Base-by-base conservation (phyloP, 2,797 vertebrate species). In the Sebastes minor region DNA sequence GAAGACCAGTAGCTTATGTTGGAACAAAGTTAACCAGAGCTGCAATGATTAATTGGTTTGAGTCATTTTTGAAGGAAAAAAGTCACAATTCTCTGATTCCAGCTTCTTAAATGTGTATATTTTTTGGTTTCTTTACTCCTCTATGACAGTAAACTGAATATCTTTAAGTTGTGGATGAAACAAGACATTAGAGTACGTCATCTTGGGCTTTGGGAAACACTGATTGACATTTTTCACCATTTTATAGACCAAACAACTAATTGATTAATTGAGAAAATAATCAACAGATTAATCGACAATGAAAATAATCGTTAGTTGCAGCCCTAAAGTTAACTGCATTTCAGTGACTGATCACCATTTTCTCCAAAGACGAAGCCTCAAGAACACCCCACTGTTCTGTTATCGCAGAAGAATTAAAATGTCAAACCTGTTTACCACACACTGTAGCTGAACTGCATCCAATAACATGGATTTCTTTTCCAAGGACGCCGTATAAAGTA, bases 401-500 rank as follows among this genome's bases (percentile, higher is more conserved):
- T 38, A 33, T 71, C 56, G 23, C 9, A n/a, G 49, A 23, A 25
- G 57, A 73, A 83, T 84, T 68, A 68, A 82, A 83, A 65, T 80
- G 69, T 77, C 61, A 80, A 27, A 65, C 56, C 27, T 76, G 78
- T 82, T 88, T 30, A 82, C 46, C 46, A 71, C 63, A n/a, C 0
- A 32, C 59, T 61, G 18, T 30, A 33, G 28, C 23, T 66, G 18
- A 68, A 46, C 11, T 30, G 30, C 7, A 53, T 53, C 49, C 49
- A 52, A 64, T 20, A 52, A 64, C 16, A 18, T 32, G 22, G 38
- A 69, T 74, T 69, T 75, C n/a, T 77, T 73, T 55, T 71, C 30
- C 38, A 23, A 62, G 6, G 16, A 65, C 2, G 55, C 3, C 2
- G 0, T 11, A 28, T 7, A 14, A 71, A 69, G 20, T 61, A 25